phyloP scores from a whole-genome alignment of 2,113 vertebrate genomes.

The Datnioides undecimradiatus region DNA sequence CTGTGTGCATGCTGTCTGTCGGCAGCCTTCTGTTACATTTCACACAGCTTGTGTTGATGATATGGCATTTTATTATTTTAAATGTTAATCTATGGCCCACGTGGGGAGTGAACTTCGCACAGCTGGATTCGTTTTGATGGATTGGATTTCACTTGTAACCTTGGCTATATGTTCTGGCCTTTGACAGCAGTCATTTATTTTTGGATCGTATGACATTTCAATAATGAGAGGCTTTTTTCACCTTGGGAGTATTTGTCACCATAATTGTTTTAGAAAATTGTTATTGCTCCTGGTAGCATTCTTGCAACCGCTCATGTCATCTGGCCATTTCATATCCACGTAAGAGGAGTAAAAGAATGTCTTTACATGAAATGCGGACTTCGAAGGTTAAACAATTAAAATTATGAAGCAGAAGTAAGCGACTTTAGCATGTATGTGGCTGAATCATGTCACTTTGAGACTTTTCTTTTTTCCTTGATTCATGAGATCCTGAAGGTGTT shows the following conservation, averaged over 20 bases:
- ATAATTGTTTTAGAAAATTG: background rate
- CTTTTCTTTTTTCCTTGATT: background rate
- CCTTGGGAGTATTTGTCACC: background rate
- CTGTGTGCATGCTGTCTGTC: background rate
- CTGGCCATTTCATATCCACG: background rate
- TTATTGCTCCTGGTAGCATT: background rate
- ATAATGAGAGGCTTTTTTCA: slow-evolving; percentile 21
- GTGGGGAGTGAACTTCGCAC: slow-evolving; percentile 36
- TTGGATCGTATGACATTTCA: slow-evolving; percentile 28
- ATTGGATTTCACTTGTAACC: slow-evolving; percentile 43
- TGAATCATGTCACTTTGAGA: background rate
- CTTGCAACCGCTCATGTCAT: background rate
- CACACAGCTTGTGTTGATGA: background rate
- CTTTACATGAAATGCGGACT: background rate
- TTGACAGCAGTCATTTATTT: slow-evolving; percentile 44
- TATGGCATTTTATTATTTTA: slow-evolving; percentile 26
- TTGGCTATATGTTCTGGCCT: slow-evolving; percentile 18
- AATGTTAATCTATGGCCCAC: slow-evolving; percentile 47
- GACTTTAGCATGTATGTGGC: background rate
- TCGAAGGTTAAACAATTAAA: background rate
- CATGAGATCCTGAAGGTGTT: background rate
- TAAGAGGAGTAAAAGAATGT: background rate
- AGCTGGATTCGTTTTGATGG: slow-evolving; percentile 52
- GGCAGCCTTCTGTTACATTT: background rate
- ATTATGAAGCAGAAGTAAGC: slow-evolving; percentile 14